Evolutionary conservation across 2,888 invertebrate genomes (phyloP), one percentile per base, ranked within the genome.

Genomic region (Chymomyza fuscimana): DNA sequence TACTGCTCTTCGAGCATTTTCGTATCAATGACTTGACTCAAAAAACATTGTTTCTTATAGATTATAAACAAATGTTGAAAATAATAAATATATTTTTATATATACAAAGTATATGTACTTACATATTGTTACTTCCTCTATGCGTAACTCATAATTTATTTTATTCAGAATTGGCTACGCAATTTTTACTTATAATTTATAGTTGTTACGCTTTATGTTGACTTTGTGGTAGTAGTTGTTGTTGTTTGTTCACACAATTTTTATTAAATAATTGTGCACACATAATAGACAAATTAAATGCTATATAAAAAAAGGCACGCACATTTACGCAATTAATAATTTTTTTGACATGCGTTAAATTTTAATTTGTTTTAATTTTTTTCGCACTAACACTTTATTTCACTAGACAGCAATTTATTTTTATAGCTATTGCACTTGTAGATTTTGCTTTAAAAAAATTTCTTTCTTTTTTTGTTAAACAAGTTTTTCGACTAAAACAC

Each of bases 121-220:
- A 54, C 32, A 25, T 56, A 32, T 56, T 64, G 16, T n/a, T 40
- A 10, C 19, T 16, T 46, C 4, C 40, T 46, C 40, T 0, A 46
- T 2, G 10, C 12, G 40, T 12, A 12, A 46, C 4, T 46, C 40
- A 46, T 46, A 46, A 54, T 54, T 54, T 22, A 52, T 54, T 72
- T 87, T 84, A 83, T 83, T 86, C 88, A 83, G 72, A 81, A 88
- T 81, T 65, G 65, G 88, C 81, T 84, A 83, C 87, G 83, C 83
- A 88, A 76, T 86, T 87, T 83, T 79, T 32, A 32, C 32, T 32
- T 32, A 2, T 32, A 32, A 32, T 32, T 32, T 32, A 32, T 32
- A 7, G 32, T 32, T 32, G 32, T 32, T 32, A 32, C 86, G 83
- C 83, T 79, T 83, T 67, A 61, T 68, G 67, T 25, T 69, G 78